These are phyloP conservation scores for Merodon equestris DNA, from an alignment of 2,888 invertebrate genomes.

Conservation along the genomic window DNA sequence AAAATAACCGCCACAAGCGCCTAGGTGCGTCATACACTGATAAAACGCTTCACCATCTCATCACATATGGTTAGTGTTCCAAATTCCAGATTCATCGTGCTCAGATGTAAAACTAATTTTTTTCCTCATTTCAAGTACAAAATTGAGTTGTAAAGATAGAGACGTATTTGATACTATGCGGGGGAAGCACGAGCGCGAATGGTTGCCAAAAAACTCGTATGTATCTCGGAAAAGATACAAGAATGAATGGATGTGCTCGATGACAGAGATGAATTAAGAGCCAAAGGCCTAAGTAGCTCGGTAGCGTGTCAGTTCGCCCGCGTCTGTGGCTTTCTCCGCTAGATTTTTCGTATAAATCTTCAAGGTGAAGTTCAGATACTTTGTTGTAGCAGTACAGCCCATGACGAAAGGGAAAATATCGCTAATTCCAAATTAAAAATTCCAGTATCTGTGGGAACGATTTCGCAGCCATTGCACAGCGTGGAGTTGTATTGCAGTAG, in stretches of 20 bases:
- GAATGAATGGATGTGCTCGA: constrained; percentile 19
- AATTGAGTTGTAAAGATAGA: neutral
- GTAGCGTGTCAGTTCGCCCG: constrained; percentile 4
- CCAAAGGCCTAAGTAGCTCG: constrained; percentile 44
- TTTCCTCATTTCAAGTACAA: neutral
- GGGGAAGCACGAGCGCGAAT: constrained; percentile 2
- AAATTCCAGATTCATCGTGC: constrained; percentile 18
- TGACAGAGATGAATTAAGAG: constrained; percentile 55
- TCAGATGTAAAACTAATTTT: constrained; percentile 19
- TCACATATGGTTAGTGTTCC: constrained; percentile 38
- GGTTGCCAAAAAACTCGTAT: constrained; percentile 32
- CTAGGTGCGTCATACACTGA: constrained; percentile 50
- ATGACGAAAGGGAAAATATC: neutral
- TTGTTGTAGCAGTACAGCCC: too few relatives aligned
- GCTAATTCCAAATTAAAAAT: constrained; percentile 24
- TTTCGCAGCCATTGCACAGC: constrained; percentile 19
- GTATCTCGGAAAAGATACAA: constrained; percentile 9
- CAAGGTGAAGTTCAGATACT: constrained; percentile 64
- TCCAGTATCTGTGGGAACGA: constrained; percentile 35
- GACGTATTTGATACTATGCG: neutral
- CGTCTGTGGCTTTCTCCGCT: constrained; percentile 10
- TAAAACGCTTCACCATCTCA: constrained; percentile 29
- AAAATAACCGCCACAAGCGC: constrained; percentile 50
- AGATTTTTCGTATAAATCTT: neutral
- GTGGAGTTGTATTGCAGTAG: constrained; percentile 8